phyloP scores from a whole-genome alignment of 2,888 invertebrate species.

The Notodonta ziczac region DNA sequence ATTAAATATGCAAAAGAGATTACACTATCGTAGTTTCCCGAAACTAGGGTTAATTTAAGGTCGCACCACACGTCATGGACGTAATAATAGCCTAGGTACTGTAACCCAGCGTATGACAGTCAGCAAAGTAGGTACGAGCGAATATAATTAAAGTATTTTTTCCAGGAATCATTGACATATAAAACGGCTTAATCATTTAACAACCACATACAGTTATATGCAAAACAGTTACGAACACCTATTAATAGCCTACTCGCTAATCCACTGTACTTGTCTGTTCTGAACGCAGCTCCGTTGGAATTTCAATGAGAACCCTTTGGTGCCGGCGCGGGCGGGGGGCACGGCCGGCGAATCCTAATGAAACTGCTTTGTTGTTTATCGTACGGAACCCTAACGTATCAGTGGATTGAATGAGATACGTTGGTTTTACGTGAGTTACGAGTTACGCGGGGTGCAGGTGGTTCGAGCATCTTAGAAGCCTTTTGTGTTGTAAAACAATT shows the following conservation, averaged over 20 bases:
- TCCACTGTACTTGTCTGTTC: constrained; percentile 16
- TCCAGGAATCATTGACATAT: not conserved
- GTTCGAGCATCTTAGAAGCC: not conserved
- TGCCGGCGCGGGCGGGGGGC: constrained; percentile 15
- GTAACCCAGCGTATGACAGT: not conserved
- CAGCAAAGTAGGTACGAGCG: not conserved
- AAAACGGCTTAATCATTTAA: not conserved
- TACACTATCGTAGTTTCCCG: too few species aligned
- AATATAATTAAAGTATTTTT: not conserved
- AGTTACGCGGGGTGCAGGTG: constrained; percentile 9
- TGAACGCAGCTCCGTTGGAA: constrained; percentile 18
- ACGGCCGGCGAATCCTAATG: constrained; percentile 49
- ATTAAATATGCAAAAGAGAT: too few species aligned
- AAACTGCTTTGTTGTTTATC: constrained; percentile 52
- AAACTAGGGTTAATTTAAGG: too few species aligned
- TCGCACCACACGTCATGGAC: too few species aligned
- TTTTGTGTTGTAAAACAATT: constrained; percentile 1
- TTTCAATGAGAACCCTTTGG: constrained; percentile 20
- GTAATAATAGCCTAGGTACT: not conserved
- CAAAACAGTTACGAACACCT: constrained; percentile 15
- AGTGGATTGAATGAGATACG: constrained; percentile 20
- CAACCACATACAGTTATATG: constrained; percentile 21
- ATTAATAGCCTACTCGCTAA: constrained; percentile 22
- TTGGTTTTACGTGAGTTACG: constrained; percentile 31
- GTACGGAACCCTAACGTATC: constrained; percentile 36